A percentile compares a stretch with the other conserved stretches of the same genome.
Evolutionary conservation across 2,888 invertebrate species (phyloP).

Genomic region (Campoletis raptor): DNA sequence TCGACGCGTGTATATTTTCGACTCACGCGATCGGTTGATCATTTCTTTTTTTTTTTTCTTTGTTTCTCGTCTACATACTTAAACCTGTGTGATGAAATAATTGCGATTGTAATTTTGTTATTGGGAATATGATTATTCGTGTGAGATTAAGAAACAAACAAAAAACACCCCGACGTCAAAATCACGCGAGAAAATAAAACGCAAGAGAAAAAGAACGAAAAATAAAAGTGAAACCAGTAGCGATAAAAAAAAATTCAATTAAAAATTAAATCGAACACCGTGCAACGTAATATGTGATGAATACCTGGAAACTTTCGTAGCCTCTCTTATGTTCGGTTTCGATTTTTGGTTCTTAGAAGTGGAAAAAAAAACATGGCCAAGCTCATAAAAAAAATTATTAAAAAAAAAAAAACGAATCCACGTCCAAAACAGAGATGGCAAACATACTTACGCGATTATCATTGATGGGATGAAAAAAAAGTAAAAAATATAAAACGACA

Average conservation of each 20-base stretch:
- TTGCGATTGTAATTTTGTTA: constrained; percentile 45
- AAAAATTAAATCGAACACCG: constrained; percentile 76
- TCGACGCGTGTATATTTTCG: neutral
- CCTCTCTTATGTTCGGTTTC: constrained; percentile 44
- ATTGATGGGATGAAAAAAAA: constrained; percentile 29
- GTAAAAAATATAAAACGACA: constrained; percentile 52
- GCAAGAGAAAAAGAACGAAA: neutral
- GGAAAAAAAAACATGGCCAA: constrained; percentile 57
- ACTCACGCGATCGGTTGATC: neutral
- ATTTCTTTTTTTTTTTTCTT: neutral
- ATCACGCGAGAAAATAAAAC: constrained; percentile 46
- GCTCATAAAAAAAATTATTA: constrained; percentile 45
- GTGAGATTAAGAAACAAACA: constrained; percentile 56
- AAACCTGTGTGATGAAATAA: neutral
- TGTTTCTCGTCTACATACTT: neutral
- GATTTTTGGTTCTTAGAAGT: constrained; percentile 34
- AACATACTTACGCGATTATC: constrained; percentile 41
- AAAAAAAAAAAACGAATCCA: constrained; percentile 42
- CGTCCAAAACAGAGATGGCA: constrained; percentile 49
- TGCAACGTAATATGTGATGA: constrained; percentile 78
- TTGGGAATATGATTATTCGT: constrained; percentile 57
- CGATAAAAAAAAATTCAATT: constrained; percentile 53
- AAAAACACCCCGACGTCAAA: constrained; percentile 54
- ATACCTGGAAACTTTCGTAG: constrained; percentile 66
- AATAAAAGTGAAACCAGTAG: constrained; percentile 68